Evolutionary conservation across 2,888 invertebrate genomes (phyloP).

Genomic region (Lithophane semibrunnea): DNA sequence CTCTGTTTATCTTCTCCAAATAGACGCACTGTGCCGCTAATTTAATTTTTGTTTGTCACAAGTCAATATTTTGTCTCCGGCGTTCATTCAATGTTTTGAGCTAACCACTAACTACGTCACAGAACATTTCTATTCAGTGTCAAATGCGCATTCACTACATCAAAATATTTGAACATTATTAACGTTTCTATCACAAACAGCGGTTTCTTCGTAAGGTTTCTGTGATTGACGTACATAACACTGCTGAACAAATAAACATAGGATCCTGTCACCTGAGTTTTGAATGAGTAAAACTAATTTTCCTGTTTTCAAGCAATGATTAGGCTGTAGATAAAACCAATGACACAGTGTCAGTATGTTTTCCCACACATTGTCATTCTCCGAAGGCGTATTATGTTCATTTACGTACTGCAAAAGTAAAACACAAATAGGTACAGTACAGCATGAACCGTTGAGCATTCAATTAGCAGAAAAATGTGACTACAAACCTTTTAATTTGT

Average conservation of each 20-base stretch:
- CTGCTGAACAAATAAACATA: constrained; percentile 65
- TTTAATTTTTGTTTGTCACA: constrained; percentile 30
- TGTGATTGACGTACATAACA: constrained; percentile 73
- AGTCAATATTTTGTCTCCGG: constrained; percentile 33
- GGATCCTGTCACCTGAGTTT: constrained; percentile 31
- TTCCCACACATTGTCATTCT: constrained; percentile 24
- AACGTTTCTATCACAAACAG: constrained; percentile 36
- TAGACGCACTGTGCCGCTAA: constrained; percentile 17
- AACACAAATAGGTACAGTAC: constrained; percentile 23
- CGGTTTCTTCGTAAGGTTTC: constrained; percentile 41
- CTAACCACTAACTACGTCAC: constrained; percentile 42
- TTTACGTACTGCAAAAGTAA: constrained; percentile 14
- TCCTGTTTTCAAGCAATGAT: constrained; percentile 47
- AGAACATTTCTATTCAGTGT: constrained; percentile 56
- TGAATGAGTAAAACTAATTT: constrained; percentile 47
- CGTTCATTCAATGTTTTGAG: constrained; percentile 32
- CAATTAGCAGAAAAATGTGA: constrained; percentile 37
- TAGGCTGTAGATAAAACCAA: constrained; percentile 25
- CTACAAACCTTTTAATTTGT: constrained; percentile 15
- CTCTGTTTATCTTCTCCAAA: constrained; percentile 23
- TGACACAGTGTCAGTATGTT: constrained; percentile 25
- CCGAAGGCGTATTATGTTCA: constrained; percentile 26
- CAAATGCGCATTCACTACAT: constrained; percentile 56
- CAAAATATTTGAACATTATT: constrained; percentile 60
- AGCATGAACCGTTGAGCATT: constrained; percentile 16